These are phyloP conservation scores for Nasonia vitripennis DNA, from an alignment of 1,140 invertebrate species.

Conservation along the genomic window DNA sequence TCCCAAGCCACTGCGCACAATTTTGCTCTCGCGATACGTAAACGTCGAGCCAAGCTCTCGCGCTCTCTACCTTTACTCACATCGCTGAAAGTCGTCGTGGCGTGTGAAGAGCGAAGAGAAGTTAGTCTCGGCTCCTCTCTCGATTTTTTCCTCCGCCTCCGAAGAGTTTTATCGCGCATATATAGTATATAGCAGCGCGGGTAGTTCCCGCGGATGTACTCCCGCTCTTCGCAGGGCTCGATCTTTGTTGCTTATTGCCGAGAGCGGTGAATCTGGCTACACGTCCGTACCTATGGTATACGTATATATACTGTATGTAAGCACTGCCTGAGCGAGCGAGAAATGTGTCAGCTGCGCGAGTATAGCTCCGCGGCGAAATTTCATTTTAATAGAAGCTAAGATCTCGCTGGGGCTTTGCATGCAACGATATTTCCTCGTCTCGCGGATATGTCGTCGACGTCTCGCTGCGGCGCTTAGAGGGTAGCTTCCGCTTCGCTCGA, in stretches of 20 bases:
- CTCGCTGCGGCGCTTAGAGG: neutral
- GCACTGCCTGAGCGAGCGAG: no score
- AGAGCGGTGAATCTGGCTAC: neutral
- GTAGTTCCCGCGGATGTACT: neutral
- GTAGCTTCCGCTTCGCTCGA: neutral
- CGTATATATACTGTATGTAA: neutral
- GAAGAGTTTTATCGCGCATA: neutral
- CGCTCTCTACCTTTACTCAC: no score
- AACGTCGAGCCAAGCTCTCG: neutral
- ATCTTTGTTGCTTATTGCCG: neutral
- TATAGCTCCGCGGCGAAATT: constrained; percentile 7
- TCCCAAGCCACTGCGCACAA: no score
- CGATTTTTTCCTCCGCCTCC: neutral
- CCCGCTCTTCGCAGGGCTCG: neutral
- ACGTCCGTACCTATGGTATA: neutral
- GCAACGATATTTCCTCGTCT: constrained; percentile 26
- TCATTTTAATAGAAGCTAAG: constrained; percentile 48
- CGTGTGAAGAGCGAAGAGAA: neutral
- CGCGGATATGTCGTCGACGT: constrained; percentile 19
- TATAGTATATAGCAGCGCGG: neutral
- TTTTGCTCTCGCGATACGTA: neutral
- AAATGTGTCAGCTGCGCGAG: constrained; percentile 19
- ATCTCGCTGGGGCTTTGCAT: constrained; percentile 19
- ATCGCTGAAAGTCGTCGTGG: neutral
- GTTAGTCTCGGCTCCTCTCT: neutral